A percentile compares a stretch with the other conserved stretches of the same genome.
Conservation (phyloP, 2,888 invertebrate genomes). For the Pseudanteris insignis region DNA sequence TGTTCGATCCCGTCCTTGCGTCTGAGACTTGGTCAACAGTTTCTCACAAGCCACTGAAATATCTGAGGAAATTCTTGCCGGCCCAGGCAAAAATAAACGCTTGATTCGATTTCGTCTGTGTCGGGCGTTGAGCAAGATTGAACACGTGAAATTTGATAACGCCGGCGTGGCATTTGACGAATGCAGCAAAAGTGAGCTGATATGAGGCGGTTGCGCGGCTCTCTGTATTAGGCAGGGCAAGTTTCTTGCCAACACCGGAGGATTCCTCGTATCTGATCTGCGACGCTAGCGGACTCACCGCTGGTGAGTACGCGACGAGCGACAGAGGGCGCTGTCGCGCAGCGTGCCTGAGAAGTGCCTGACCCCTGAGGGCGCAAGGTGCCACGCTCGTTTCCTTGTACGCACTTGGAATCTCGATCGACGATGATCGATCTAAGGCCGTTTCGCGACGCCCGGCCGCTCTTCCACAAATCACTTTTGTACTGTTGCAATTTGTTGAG, state of each 20-base stretch:
- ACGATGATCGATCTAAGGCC: constrained; percentile 33
- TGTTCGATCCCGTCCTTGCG: neutral
- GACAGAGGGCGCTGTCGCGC: constrained; percentile 26
- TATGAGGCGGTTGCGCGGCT: constrained; percentile 53
- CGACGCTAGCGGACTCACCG: neutral
- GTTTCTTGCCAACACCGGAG: constrained; percentile 53
- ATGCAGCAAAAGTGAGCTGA: constrained; percentile 30
- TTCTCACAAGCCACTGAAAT: constrained; percentile 3
- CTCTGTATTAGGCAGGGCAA: constrained; percentile 62
- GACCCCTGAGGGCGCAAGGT: constrained; percentile 55
- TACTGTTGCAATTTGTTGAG: constrained; percentile 10
- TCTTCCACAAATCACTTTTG: constrained; percentile 10
- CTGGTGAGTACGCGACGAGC: too few relatives aligned
- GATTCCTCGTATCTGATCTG: constrained; percentile 55
- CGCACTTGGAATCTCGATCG: constrained; percentile 53
- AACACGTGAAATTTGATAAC: neutral
- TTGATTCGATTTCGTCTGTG: constrained; percentile 8
- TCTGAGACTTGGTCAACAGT: too few relatives aligned
- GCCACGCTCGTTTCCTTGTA: constrained; percentile 54
- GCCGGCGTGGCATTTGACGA: constrained; percentile 21
- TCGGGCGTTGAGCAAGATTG: neutral
- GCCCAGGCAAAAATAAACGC: constrained; percentile 5
- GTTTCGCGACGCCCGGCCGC: neutral
- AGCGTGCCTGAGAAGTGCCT: constrained; percentile 55
- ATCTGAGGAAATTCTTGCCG: constrained; percentile 13